These are phyloP conservation scores for Paradoxurus hermaphroditus DNA, from an alignment of 2,113 vertebrate species.

Conservation along the genomic window DNA sequence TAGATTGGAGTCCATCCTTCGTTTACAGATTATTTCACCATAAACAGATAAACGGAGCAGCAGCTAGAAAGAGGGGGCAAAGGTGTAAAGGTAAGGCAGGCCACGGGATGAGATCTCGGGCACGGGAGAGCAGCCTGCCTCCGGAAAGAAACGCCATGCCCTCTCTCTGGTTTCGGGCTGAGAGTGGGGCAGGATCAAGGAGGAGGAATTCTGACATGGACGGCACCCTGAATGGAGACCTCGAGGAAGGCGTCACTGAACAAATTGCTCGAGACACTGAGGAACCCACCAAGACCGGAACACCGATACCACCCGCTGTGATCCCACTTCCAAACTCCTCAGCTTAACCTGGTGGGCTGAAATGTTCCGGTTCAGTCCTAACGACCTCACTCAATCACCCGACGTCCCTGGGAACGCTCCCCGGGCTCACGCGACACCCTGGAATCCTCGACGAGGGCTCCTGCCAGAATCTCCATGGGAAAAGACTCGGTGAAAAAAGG, in stretches of 20 bases:
- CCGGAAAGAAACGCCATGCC: neutral
- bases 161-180: neutral
- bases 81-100: neutral
- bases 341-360: neutral
- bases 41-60: neutral
- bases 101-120: fast-evolving
- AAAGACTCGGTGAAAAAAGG: conserved; percentile 64
- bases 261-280: neutral
- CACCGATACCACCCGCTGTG: neutral
- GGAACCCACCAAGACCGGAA: neutral
- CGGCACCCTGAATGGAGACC: neutral
- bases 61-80: neutral
- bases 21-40: neutral
- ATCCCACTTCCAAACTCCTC: conserved; percentile 48
- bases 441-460: neutral
- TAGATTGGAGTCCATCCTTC: neutral
- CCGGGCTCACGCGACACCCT: neutral
- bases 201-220: neutral
- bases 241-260: neutral
- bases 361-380: conserved; percentile 31
- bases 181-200: no score
- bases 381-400: neutral
- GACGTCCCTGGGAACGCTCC: neutral
- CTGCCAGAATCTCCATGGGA: conserved; percentile 71
- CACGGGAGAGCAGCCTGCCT: fast-evolving